These are phyloP conservation scores for Alosa alosa DNA, from an alignment of 2,113 vertebrate genomes.

Conservation along the genomic window DNA sequence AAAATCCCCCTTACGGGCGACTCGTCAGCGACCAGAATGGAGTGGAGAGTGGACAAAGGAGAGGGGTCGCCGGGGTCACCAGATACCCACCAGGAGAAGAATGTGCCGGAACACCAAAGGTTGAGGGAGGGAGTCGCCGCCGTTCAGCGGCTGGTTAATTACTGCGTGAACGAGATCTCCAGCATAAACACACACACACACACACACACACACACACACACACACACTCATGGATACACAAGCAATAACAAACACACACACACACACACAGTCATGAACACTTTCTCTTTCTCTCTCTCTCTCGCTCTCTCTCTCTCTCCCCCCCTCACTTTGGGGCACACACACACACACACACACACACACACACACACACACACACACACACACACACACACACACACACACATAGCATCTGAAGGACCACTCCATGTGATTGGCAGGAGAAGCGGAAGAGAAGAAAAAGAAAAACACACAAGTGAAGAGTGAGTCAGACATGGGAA, in stretches of 20 bases:
- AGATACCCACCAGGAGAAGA: slow-evolving; percentile 6
- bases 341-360: neutral
- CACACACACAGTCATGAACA: neutral
- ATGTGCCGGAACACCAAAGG: neutral
- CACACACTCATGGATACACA: neutral
- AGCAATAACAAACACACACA: neutral
- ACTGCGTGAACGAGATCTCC: neutral
- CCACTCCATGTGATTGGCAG: too few relatives aligned
- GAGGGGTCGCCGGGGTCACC: neutral
- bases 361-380: neutral
- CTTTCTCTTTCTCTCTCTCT: neutral
- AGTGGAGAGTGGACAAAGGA: neutral
- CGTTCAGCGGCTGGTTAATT: neutral
- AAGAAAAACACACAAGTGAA: neutral
- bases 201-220: neutral
- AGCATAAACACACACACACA: neutral
- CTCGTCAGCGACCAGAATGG: too few relatives aligned
- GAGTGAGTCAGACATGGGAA: too few relatives aligned
- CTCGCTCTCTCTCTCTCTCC: too few relatives aligned
- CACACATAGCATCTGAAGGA: neutral
- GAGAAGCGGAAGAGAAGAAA: neutral
- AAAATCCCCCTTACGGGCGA: neutral
- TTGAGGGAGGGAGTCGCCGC: neutral
- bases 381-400: neutral
- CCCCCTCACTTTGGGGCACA: neutral